Conservation (phyloP, 53 echinoderm and acorn worm species). For the Stichopus horrens region DNA sequence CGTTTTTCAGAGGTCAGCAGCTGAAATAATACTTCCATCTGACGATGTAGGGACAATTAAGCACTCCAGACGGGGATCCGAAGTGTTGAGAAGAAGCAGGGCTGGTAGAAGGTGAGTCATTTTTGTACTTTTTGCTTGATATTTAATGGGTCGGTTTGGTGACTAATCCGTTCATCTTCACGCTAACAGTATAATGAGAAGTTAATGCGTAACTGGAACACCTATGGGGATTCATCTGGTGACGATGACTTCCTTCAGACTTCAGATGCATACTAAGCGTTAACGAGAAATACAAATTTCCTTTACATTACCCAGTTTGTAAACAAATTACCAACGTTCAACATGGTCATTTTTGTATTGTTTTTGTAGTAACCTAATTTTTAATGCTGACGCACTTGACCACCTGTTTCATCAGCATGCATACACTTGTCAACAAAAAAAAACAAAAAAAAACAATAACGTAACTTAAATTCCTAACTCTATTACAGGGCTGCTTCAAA, state of each 20-base stretch:
- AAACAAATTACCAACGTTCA: too few relatives aligned
- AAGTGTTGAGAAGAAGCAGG: conserved; percentile 19
- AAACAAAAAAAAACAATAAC: too few relatives aligned
- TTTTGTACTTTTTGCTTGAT: background rate
- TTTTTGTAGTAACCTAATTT: too few relatives aligned
- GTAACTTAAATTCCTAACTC: too few relatives aligned
- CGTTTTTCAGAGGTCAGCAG: conserved; percentile 35
- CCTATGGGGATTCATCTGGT: background rate
- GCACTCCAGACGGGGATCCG: conserved; percentile 31
- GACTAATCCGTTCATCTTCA: background rate
- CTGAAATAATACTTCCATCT: conserved; percentile 17
- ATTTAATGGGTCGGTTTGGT: background rate
- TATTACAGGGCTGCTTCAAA: too few relatives aligned
- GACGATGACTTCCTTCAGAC: background rate
- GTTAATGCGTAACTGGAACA: background rate
- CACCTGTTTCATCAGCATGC: too few relatives aligned
- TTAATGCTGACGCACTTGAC: too few relatives aligned
- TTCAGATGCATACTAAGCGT: too few relatives aligned
- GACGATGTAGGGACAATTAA: conserved; percentile 22
- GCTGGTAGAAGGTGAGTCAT: conserved; percentile 26
- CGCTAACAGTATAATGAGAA: background rate
- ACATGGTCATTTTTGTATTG: too few relatives aligned
- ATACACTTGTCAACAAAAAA: too few relatives aligned
- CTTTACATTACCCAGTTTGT: too few relatives aligned
- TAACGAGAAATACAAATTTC: too few relatives aligned